These are phyloP conservation scores for Drosophila cracens DNA, from an alignment of 2,888 invertebrate species.

Conservation along the genomic window DNA sequence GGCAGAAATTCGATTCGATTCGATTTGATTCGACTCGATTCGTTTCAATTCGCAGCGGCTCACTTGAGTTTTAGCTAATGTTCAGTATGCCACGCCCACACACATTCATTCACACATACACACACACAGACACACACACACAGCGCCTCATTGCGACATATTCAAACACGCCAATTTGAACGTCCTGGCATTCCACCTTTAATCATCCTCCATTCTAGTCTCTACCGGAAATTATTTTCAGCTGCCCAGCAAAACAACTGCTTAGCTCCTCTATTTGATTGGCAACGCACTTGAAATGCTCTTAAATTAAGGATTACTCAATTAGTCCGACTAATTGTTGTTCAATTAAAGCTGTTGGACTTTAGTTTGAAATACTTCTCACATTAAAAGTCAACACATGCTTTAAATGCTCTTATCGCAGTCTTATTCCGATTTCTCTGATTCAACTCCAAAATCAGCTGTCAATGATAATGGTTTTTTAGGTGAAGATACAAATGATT, in stretches of 20 bases:
- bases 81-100: slow-evolving; percentile 73
- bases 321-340: not conserved
- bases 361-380: not conserved
- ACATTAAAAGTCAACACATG: not conserved
- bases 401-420: not conserved
- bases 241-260: slow-evolving; percentile 41
- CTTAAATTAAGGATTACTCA: not conserved
- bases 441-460: not conserved
- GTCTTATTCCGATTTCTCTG: not conserved
- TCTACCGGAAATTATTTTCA: slow-evolving; percentile 74
- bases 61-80: slow-evolving; percentile 79
- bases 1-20: slow-evolving; percentile 63
- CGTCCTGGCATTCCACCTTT: slow-evolving; percentile 38
- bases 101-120: not conserved
- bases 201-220: slow-evolving; percentile 49
- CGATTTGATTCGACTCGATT: slow-evolving; percentile 42
- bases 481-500: not conserved
- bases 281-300: slow-evolving; percentile 34
- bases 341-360: not conserved
- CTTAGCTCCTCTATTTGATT: not conserved
- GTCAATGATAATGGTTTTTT: not conserved
- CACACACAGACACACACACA: not conserved
- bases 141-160: slow-evolving; percentile 52
- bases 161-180: slow-evolving; percentile 73
- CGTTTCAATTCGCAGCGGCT: slow-evolving; percentile 76